phyloP scores from a whole-genome alignment of 2,797 vertebrate genomes.

The Malurus leucopterus region DNA sequence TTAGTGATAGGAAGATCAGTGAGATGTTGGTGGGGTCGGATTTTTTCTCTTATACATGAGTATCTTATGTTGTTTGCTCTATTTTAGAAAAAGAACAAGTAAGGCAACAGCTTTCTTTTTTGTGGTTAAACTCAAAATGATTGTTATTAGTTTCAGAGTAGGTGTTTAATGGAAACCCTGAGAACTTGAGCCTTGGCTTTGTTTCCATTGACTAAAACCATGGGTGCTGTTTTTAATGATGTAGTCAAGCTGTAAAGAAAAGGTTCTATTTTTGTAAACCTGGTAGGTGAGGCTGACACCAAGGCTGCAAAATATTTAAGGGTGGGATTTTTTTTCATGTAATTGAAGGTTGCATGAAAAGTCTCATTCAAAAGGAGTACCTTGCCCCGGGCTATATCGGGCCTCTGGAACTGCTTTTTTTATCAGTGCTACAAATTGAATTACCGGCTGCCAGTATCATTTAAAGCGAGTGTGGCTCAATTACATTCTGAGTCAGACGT shows the following conservation, averaged over 20 bases:
- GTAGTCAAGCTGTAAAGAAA: background rate
- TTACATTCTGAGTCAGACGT: conserved; percentile 44
- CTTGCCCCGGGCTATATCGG: conserved; percentile 13
- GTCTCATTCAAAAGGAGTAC: background rate
- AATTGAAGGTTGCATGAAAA: conserved; percentile 25
- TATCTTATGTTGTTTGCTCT: background rate
- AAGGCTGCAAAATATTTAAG: background rate
- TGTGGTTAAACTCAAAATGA: background rate
- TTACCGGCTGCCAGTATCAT: background rate
- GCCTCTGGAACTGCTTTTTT: conserved; percentile 29
- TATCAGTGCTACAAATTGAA: conserved; percentile 29
- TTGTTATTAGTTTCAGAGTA: background rate
- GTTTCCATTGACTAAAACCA: conserved; percentile 19
- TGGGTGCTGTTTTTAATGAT: background rate
- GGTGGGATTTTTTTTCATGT: background rate
- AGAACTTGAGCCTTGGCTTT: background rate
- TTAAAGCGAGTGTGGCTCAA: conserved; percentile 30
- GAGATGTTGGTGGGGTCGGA: background rate
- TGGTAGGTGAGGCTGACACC: background rate
- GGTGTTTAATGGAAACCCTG: conserved; percentile 36
- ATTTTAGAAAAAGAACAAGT: background rate
- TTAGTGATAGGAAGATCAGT: background rate
- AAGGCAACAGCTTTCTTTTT: background rate
- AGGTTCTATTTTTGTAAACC: background rate
- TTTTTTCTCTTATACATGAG: background rate